Evolutionary conservation across 2,797 vertebrate genomes (phyloP).

Genomic region (Poeciliopsis infans): DNA sequence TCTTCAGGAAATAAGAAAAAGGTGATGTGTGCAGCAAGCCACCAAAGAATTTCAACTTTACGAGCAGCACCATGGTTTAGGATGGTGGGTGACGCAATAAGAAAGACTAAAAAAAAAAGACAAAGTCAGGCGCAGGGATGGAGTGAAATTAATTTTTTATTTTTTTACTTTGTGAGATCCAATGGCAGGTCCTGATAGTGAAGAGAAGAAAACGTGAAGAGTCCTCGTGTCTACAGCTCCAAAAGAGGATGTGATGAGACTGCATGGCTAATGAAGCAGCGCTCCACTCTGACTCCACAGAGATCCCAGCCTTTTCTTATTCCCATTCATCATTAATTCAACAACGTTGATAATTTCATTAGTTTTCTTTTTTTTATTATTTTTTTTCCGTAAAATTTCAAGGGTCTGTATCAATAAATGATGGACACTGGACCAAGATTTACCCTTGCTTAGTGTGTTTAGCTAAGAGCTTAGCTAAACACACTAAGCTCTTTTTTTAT

Average conservation of each 20-base stretch:
- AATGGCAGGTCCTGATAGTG: constrained; percentile 83
- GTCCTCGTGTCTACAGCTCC: constrained; percentile 84
- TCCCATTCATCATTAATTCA: constrained; percentile 99
- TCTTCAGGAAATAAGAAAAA: constrained; percentile 48
- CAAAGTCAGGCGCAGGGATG: constrained; percentile 26
- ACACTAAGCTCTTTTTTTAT: constrained; percentile 36
- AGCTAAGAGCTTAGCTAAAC: no score
- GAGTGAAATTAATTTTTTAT: constrained; percentile 1
- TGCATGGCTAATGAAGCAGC: constrained; percentile 93
- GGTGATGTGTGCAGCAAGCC: constrained; percentile 69
- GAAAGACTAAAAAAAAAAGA: constrained; percentile 15
- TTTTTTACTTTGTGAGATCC: constrained; percentile 83
- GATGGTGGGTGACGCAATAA: constrained; percentile 38
- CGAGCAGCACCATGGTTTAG: constrained; percentile 27
- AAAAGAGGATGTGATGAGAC: constrained; percentile 90
- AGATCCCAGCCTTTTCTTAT: constrained; percentile 95
- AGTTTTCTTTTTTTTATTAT: constrained; percentile 77
- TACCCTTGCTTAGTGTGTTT: constrained; percentile 82
- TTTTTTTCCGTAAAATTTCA: constrained; percentile 79
- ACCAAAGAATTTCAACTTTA: constrained; percentile 69
- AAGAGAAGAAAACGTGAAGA: constrained; percentile 72
- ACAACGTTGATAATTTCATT: constrained; percentile 99
- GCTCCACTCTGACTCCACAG: constrained; percentile 85
- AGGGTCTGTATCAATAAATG: constrained; percentile 95
- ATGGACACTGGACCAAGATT: constrained; percentile 87